A percentile compares a stretch with the other conserved stretches of the same genome.
phyloP scores from a whole-genome alignment of 2,113 vertebrate species.

The Bambusicola thoracicus region DNA sequence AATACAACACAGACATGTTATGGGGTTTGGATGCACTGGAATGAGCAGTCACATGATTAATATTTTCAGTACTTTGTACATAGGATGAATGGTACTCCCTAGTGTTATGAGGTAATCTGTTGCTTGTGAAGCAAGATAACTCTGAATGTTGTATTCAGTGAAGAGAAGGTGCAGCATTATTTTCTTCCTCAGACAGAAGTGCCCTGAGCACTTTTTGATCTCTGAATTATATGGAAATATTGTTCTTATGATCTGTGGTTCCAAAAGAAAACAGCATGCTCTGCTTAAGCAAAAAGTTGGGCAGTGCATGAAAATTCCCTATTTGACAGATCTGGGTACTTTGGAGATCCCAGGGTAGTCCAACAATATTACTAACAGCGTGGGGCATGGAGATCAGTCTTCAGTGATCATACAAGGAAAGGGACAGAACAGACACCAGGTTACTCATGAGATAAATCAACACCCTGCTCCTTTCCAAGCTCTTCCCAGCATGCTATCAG shows the following conservation, averaged over 20 bases:
- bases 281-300: background rate
- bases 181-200: background rate
- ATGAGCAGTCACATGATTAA: background rate
- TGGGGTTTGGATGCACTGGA: background rate
- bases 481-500: background rate
- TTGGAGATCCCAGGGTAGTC: background rate
- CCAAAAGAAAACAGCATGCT: background rate
- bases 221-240: background rate
- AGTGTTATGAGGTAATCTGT: background rate
- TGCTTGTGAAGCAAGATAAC: background rate
- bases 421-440: fast-evolving
- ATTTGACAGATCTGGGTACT: background rate
- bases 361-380: background rate
- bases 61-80: background rate
- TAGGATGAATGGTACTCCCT: background rate
- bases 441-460: background rate
- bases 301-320: background rate
- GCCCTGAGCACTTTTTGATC: background rate
- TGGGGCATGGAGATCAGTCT: background rate
- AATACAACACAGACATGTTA: fast-evolving
- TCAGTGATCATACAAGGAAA: fast-evolving
- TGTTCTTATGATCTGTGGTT: background rate
- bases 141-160: background rate
- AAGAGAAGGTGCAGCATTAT: background rate
- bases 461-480: background rate